Evolutionary conservation across 2,797 vertebrate species (phyloP), one percentile per base, ranked within the genome.

Genomic region (Leuciscus waleckii): DNA sequence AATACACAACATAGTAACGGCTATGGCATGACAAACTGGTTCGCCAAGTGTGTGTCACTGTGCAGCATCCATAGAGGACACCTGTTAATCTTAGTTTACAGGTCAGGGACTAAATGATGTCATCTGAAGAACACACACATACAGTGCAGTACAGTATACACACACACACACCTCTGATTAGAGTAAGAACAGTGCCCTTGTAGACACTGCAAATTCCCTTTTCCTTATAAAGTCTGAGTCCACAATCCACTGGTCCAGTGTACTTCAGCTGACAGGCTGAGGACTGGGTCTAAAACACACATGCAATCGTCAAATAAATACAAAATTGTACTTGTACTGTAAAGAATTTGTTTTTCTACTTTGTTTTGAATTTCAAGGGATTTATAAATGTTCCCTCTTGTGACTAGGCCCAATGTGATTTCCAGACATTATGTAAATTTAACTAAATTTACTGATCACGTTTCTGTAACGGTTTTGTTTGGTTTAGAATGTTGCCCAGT

Each of bases 171-270:
- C 95, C 95, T 94, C 95, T 94, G 88, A 96, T 94, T 6, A 96
- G 93, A 0, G 95, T 96, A 6, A 96, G 91, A 4, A 94, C 75
- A 0, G 95, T 96, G 35, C 95, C 95, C 75, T 92, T 95, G 88
- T 96, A 96, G 68, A 96, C 86, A 17, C 94, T 92, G 35, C 92
- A 91, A 75, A 96, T 89, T 3, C 95, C 95, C 77, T 94, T 92
- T 75, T 92, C 84, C 63, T 90, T 94, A 82, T 95, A 96, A 2
- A 96, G 93, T 74, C 83, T 89, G 2, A 93, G n/a, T 3, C 92
- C 94, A 87, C 95, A 96, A 91, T 96, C 94, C 6, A 95, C 7
- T 0, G 95, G 94, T 10, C 95, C 95, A 0, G 92, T 26, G 58
- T 94, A 96, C 74, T 71, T 92, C 0, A 79, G 29, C 73, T 78